Base-by-base conservation (phyloP, 2,888 invertebrate genomes). In the Sympetrum striolatum region DNA sequence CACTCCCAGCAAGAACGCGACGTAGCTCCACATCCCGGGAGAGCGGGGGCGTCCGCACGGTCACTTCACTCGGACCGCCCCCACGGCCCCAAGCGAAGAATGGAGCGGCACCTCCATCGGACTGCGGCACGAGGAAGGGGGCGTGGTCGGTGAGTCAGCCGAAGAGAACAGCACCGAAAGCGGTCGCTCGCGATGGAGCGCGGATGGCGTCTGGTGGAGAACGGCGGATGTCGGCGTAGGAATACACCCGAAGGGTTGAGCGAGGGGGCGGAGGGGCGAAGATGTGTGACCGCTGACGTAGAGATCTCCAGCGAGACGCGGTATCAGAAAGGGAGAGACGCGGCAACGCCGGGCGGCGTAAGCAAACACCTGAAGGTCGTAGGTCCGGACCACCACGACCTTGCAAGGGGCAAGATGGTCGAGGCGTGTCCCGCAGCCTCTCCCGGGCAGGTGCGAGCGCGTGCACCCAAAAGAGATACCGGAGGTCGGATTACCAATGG, bases 331-430 rank as follows among this genome's bases (percentile, higher is more conserved):
- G n/a, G 25, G 31, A 18, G 82, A 58, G 25, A 86, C 10, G 60
- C 86, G 86, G 86, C 64, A 86, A 48, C 60, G 37, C 73, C 73
- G 64, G 22, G 64, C 18, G 86, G 86, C 86, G 86, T 86, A 86
- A 86, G 86, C 60, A 86, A 86, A 86, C 86, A 86, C 86, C 86
- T 86, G 86, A 86, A 86, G 86, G 86, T 86, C 86, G 86, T 37
- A 48, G 25, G 53, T 48, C 53, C 58, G 53, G 31, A 48, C 53
- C 48, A 35, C 37, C 15, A 64, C 86, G 86, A 86, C 86, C 86
- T 86, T 86, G 86, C 86, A 86, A n/a, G 86, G 86, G 86, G 86
- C 86, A 82, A 48, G 82, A 53, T 53, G 82, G 58, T 58, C 82
- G 82, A 58, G 82, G 82, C 35, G 58, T 31, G 82, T 53, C 82